These are phyloP conservation scores for Lasioglossum leucozonium DNA, from an alignment of 2,888 invertebrate genomes.

Conservation along the genomic window DNA sequence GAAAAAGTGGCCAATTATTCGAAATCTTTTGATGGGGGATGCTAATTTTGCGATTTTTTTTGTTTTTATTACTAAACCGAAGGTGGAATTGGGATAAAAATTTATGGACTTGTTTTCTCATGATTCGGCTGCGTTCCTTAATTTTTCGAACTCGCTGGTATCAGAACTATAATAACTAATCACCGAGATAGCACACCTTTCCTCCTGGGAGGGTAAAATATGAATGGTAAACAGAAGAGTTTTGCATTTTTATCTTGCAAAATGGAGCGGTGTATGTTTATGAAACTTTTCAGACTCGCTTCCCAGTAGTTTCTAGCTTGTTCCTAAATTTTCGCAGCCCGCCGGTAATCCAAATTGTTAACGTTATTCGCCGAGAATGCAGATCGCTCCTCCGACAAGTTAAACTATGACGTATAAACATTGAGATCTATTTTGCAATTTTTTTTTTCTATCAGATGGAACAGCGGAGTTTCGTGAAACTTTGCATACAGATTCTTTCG, in stretches of 20 bases:
- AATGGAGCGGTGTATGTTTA: neutral
- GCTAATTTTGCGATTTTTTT: neutral
- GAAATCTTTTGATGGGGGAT: neutral
- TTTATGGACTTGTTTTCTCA: neutral
- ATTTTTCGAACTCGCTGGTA: neutral
- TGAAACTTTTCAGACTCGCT: neutral
- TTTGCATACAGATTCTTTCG: neutral
- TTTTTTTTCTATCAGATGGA: neutral
- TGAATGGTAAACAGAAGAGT: neutral
- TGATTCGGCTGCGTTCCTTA: neutral
- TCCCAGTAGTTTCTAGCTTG: neutral
- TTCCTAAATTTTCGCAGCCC: neutral
- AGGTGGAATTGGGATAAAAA: neutral
- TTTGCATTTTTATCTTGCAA: neutral
- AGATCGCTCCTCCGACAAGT: no score
- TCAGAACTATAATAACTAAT: no score
- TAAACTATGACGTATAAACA: neutral
- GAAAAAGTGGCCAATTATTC: neutral
- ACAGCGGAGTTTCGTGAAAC: neutral
- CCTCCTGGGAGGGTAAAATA: neutral
- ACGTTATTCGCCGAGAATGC: neutral
- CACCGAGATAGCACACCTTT: neutral
- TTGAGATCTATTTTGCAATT: neutral
- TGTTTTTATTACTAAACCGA: neutral
- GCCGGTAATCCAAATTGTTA: neutral